These are phyloP conservation scores for Dipodomys merriami DNA, from an alignment of 2,113 vertebrate species.

Conservation along the genomic window DNA sequence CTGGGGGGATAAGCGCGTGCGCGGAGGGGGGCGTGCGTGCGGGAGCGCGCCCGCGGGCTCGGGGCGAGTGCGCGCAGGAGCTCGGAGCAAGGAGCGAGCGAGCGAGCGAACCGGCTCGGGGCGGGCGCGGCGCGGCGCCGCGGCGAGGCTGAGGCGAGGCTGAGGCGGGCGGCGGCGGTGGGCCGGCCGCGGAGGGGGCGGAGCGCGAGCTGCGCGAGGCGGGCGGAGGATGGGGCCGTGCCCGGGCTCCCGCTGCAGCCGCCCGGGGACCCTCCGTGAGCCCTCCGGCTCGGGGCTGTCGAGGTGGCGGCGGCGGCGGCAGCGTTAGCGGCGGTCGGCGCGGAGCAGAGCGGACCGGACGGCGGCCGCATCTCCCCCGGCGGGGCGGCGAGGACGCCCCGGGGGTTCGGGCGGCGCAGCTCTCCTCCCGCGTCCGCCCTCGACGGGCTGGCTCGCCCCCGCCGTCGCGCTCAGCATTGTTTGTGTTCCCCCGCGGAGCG, in stretches of 20 bases:
- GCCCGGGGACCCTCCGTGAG: conserved; percentile 76
- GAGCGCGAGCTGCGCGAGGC: conserved; percentile 36
- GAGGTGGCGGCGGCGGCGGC: conserved; percentile 62
- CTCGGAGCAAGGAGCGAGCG: conserved; percentile 16
- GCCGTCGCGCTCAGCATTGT: neutral
- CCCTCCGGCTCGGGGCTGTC: conserved; percentile 71
- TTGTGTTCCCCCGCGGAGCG: conserved; percentile 45
- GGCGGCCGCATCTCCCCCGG: conserved; percentile 85
- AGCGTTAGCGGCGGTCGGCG: conserved; percentile 66
- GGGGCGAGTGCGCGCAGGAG: neutral
- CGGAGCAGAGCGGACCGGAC: conserved; percentile 1
- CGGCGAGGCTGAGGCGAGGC: conserved; percentile 31
- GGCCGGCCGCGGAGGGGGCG: conserved; percentile 68
- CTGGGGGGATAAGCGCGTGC: neutral
- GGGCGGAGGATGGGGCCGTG: conserved; percentile 81
- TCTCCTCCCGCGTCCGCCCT: conserved; percentile 38
- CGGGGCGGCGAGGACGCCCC: conserved; percentile 91
- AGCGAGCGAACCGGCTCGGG: neutral
- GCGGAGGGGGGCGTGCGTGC: neutral
- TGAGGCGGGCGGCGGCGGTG: conserved; percentile 58
- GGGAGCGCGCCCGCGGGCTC: neutral
- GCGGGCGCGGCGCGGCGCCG: conserved; percentile 1
- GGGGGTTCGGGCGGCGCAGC: conserved; percentile 85
- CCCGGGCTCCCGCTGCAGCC: conserved; percentile 77
- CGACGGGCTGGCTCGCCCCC: conserved; percentile 62